Evolutionary conservation across 2,113 vertebrate species (phyloP).

Genomic region (Alexandromys fortis): DNA sequence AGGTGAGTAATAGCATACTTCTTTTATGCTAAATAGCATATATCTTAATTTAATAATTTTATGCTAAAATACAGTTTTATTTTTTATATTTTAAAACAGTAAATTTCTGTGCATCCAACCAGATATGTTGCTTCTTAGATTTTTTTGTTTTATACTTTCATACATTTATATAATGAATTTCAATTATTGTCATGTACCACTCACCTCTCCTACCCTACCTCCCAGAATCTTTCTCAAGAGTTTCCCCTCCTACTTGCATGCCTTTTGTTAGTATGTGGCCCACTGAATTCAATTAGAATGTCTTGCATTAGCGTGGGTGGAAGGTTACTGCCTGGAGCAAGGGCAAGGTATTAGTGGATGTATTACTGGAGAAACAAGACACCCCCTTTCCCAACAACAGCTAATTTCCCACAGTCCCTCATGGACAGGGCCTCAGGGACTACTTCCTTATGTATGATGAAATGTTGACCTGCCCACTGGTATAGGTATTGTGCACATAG

Average conservation of each 20-base stretch:
- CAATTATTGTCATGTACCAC: background rate
- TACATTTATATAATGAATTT: background rate
- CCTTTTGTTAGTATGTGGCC: background rate
- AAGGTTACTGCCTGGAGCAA: too few relatives aligned
- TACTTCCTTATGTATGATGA: background rate
- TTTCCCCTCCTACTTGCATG: background rate
- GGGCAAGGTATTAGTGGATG: too few relatives aligned
- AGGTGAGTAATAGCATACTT: background rate
- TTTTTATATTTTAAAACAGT: background rate
- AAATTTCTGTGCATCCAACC: background rate
- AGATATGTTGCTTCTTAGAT: background rate
- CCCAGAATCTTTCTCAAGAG: background rate
- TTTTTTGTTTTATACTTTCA: background rate
- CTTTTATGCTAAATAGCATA: background rate
- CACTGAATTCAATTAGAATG: background rate
- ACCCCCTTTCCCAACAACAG: background rate
- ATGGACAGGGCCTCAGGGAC: too few relatives aligned
- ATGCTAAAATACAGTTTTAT: background rate
- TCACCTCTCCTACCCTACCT: background rate
- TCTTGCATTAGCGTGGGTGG: background rate
- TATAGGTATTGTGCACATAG: too few relatives aligned
- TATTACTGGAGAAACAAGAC: too few relatives aligned
- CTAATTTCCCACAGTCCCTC: background rate
- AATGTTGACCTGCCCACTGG: background rate
- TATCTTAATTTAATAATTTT: background rate